phyloP scores from a whole-genome alignment of 2,888 invertebrate species.

The Pyrrhosoma nymphula region DNA sequence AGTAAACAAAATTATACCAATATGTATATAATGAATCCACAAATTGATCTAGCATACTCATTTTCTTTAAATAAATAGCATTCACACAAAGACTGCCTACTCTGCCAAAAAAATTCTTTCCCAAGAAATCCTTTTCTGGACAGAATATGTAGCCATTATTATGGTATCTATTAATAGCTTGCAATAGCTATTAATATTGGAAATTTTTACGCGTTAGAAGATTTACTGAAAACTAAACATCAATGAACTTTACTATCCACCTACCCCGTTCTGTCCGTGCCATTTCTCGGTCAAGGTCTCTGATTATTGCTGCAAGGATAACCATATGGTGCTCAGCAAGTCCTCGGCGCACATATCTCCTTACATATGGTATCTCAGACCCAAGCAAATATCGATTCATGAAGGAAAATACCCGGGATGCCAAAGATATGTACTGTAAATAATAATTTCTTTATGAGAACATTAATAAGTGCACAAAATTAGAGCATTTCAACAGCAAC shows the following conservation, averaged over 20 bases:
- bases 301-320: constrained; percentile 91
- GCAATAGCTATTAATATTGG: no score
- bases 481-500: background rate
- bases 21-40: no score
- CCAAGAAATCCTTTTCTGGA: no score
- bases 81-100: no score
- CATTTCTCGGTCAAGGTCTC: constrained; percentile 94
- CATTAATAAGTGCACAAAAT: background rate
- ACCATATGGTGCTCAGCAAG: constrained; percentile 94
- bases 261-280: constrained; percentile 88
- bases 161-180: no score
- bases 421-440: constrained; percentile 89
- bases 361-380: constrained; percentile 83
- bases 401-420: constrained; percentile 92
- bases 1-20: no score
- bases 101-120: no score
- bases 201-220: no score
- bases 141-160: no score
- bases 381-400: constrained; percentile 90
- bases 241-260: constrained; percentile 68
- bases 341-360: constrained; percentile 85
- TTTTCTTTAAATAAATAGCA: no score
- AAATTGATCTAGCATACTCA: no score
- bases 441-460: constrained; percentile 68
- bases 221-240: background rate